These are phyloP conservation scores for Coilia nasus DNA, from an alignment of 2,797 vertebrate species.

Conservation along the genomic window DNA sequence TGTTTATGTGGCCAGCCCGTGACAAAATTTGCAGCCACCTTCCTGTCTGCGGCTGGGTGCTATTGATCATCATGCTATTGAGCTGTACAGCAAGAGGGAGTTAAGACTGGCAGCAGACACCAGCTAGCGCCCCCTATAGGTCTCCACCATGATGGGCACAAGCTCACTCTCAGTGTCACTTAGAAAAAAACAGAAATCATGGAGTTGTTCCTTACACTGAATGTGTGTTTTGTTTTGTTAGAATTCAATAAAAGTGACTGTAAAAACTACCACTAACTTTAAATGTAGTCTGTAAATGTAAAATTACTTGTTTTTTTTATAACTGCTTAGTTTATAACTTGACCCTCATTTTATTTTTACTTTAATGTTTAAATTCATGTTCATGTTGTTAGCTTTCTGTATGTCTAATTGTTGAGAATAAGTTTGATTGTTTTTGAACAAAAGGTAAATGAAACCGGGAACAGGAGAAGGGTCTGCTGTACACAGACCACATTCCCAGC, in stretches of 20 bases:
- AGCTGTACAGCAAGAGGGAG: too few relatives aligned
- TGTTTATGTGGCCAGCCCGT: not conserved
- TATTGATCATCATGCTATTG: not conserved
- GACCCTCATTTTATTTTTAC: too few relatives aligned
- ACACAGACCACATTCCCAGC: not conserved
- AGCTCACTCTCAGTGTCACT: not conserved
- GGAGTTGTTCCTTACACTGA: not conserved
- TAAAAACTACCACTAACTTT: too few relatives aligned
- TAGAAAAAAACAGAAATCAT: not conserved
- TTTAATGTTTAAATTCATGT: not conserved
- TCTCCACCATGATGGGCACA: not conserved
- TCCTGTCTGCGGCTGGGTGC: not conserved
- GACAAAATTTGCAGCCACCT: not conserved
- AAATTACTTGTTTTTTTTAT: too few relatives aligned
- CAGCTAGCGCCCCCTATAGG: not conserved
- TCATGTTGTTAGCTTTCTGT: not conserved
- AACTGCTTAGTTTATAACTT: too few relatives aligned
- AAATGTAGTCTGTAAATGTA: too few relatives aligned
- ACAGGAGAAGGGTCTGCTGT: not conserved
- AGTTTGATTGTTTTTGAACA: not conserved
- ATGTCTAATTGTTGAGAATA: not conserved
- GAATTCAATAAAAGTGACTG: not conserved
- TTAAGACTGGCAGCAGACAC: not conserved
- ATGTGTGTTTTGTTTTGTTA: not conserved
- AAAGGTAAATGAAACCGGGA: conserved; percentile 3